phyloP scores from a whole-genome alignment of 2,888 invertebrate genomes.

The Acanthoscelides obtectus region DNA sequence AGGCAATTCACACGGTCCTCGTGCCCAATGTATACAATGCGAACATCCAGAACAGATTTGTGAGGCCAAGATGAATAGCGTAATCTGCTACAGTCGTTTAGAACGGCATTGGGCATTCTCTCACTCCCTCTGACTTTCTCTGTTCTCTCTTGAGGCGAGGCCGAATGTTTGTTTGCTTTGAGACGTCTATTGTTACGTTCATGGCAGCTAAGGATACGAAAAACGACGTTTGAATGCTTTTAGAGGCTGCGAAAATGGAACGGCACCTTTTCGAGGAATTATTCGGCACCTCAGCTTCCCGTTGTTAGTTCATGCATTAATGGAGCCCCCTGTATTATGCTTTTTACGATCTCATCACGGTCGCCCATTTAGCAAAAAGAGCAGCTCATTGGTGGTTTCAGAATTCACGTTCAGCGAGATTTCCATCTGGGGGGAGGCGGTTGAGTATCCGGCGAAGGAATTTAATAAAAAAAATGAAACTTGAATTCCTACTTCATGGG shows the following conservation, averaged over 20 bases:
- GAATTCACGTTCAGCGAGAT: too few species aligned
- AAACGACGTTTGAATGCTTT: not conserved
- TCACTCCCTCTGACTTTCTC: not conserved
- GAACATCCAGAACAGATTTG: not conserved
- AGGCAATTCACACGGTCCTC: not conserved
- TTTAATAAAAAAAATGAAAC: too few species aligned
- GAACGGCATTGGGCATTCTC: not conserved
- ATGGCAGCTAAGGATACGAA: not conserved
- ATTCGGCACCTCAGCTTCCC: not conserved
- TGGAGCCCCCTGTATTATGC: too few species aligned
- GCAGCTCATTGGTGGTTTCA: too few species aligned
- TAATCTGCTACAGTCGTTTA: not conserved
- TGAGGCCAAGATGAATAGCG: not conserved
- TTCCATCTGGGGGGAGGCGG: too few species aligned
- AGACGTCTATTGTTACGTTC: not conserved
- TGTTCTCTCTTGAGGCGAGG: not conserved
- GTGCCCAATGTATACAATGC: not conserved
- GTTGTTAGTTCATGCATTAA: too few species aligned
- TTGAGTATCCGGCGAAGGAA: too few species aligned
- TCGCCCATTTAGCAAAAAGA: too few species aligned
- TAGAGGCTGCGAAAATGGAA: not conserved
- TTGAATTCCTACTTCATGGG: too few species aligned
- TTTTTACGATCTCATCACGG: too few species aligned
- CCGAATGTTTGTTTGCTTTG: not conserved
- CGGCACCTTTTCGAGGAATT: not conserved